These are phyloP conservation scores for Phengaris arion DNA, from an alignment of 2,888 invertebrate species.

Conservation along the genomic window DNA sequence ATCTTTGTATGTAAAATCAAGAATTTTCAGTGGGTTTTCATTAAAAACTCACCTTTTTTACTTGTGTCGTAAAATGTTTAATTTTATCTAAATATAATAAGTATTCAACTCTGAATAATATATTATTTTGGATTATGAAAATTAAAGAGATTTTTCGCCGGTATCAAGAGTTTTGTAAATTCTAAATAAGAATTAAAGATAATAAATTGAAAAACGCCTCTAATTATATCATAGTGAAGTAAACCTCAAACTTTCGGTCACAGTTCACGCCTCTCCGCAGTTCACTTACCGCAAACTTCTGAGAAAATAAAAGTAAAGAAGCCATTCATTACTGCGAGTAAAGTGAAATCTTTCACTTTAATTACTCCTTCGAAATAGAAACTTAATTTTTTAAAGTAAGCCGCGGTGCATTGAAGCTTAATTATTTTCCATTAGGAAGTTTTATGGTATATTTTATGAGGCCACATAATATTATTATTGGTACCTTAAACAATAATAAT, in stretches of 20 bases:
- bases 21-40: too few relatives aligned
- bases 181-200: too few relatives aligned
- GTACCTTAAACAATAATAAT: too few relatives aligned
- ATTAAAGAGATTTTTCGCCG: too few relatives aligned
- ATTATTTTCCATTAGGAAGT: slow-evolving; percentile 1
- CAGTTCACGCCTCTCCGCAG: slow-evolving; percentile 7
- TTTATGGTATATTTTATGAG: not conserved
- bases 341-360: slow-evolving; percentile 30
- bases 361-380: slow-evolving; percentile 27
- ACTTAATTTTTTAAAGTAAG: slow-evolving; percentile 13
- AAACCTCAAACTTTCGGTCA: not conserved
- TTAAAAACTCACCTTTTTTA: too few relatives aligned
- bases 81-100: too few relatives aligned
- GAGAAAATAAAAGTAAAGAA: slow-evolving; percentile 28
- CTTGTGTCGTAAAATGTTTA: too few relatives aligned
- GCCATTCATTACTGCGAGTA: slow-evolving; percentile 34
- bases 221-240: not conserved
- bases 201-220: not conserved
- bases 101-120: too few relatives aligned
- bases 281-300: slow-evolving; percentile 9
- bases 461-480: not conserved
- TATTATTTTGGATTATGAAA: too few relatives aligned
- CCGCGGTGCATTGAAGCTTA: not conserved
- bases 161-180: too few relatives aligned
- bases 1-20: too few relatives aligned